Base-by-base conservation (phyloP, 2,888 invertebrate genomes). In the Helobdella robusta region DNA sequence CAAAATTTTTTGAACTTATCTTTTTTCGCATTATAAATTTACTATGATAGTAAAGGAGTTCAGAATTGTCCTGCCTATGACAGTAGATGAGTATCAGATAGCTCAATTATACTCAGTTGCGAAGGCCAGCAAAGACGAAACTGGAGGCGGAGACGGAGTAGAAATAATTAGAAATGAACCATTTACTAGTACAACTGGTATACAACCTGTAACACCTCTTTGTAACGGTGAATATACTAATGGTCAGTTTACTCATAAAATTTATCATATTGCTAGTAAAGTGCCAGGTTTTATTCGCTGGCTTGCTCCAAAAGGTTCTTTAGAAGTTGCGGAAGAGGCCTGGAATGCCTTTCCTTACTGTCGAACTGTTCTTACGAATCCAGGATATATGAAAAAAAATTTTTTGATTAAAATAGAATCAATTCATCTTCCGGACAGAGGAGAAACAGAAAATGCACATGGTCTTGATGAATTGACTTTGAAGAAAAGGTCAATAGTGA, bases 281-380 rank as follows among this genome's bases (percentile, higher is more conserved):
- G 97, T 98, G 76, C 97, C 97, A 68, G 85, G 87, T 63, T 90
- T 91, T 81, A 90, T 97, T 78, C 85, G 91, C 77, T 83, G 91
- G 75, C 81, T 98, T 78, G 89, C 93, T 73, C 97, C 97, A 50
- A 94, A 92, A 81, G 94, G 92, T 70, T 89, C 94, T 62, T 82
- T 98, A 77, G 93, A 95, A 82, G 89, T 98, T 65, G 91, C 94
- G 79, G 98, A 98, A 81, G 91, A 94, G 82, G 95, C 95, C 71
- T 98, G 97, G 97, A 98, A 98, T 82, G 95, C 95, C 25, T 98
- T 95, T 83, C 97, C 98, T 18, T 98, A 97, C 82, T 97, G 95
- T 83, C 87, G 89, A 84, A 98, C 97, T 75, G 77, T 82, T 67
- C 73, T 82, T 23, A 72, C 76, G n/a, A 83, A 83, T 76, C 83